Base-by-base conservation (phyloP, 2,797 vertebrate species). In the Lates japonicus region DNA sequence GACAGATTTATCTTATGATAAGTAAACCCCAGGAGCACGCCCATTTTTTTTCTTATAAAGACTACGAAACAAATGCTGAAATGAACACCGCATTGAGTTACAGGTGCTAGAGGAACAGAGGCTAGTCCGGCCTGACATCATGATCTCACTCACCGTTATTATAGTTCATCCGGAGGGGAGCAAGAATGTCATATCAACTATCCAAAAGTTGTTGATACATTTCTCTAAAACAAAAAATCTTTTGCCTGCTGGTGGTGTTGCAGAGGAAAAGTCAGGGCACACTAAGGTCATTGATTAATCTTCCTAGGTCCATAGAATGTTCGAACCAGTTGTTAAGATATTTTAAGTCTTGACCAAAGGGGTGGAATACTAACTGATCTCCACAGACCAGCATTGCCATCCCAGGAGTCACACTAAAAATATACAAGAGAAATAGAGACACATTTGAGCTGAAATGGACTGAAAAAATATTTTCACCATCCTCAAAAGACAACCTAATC, bases 401-500 rank as follows among this genome's bases (percentile, higher is more conserved):
- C 25, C 57, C 42, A 14, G 1, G 9, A 42, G 63, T 51, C 49
- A 4, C 29, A 0, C 35, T 8, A 16, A 37, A 73, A 64, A 49
- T 22, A 25, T 13, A 22, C 54, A 60, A 69, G 41, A 66, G 51
- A 74, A 69, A 70, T 7, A 49, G 7, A 72, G 42, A 62, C 8
- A 31, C 63, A 55, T 25, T 46, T 59, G 29, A 75, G 54, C 25
- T 55, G 65, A 55, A 22, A 39, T 20, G 55, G 64, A 35, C 17
- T 16, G 41, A 44, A 37, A n/a, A 51, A 37, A 61, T 2, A 55
- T 61, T 57, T 74, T 17, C n/a, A 7, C 4, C 17, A 8, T 52
- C 49, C 46, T 58, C 31, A 39, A 31, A n/a, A 62, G 61, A 78
- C 57, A 71, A 19, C 11, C 70, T 16, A 61, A 76, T 70, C 80